A percentile compares a stretch with the other conserved stretches of the same genome.
Evolutionary conservation across 2,888 invertebrate genomes (phyloP).

Genomic region (Dyspetes luteomarginatus): DNA sequence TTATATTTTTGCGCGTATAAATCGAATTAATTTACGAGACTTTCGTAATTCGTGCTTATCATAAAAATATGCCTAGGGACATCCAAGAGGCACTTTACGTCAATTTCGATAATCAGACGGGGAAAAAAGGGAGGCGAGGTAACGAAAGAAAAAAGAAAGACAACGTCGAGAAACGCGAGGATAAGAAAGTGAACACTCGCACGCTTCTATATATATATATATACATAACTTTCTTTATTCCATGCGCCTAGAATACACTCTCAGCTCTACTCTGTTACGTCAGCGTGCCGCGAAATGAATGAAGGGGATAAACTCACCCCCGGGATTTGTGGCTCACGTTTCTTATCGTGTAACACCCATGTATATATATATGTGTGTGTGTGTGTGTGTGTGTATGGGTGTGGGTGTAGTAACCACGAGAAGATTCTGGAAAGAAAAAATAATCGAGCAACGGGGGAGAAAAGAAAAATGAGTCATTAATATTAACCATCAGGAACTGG

Average conservation of each 20-base stretch:
- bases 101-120: constrained; percentile 24
- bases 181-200: constrained; percentile 26
- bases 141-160: constrained; percentile 11
- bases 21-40: background rate
- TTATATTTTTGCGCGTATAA: too few relatives aligned
- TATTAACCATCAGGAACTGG: constrained; percentile 60
- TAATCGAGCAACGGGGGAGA: background rate
- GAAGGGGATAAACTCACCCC: constrained; percentile 72
- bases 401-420: background rate
- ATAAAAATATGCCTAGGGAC: background rate
- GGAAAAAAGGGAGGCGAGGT: constrained; percentile 1
- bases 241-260: constrained; percentile 4
- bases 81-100: background rate
- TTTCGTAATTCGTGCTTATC: background rate
- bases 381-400: too few relatives aligned
- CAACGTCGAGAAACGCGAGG: constrained; percentile 21
- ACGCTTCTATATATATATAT: background rate
- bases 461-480: constrained; percentile 62
- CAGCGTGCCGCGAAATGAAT: constrained; percentile 74
- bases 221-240: background rate
- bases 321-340: constrained; percentile 61
- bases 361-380: constrained; percentile 14
- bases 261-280: constrained; percentile 47
- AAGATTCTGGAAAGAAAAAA: constrained; percentile 17
- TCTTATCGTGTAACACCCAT: constrained; percentile 42